These are phyloP conservation scores for Parazoanthus swiftii DNA, from an alignment of 92 coral and sea anemone genomes.

Conservation along the genomic window DNA sequence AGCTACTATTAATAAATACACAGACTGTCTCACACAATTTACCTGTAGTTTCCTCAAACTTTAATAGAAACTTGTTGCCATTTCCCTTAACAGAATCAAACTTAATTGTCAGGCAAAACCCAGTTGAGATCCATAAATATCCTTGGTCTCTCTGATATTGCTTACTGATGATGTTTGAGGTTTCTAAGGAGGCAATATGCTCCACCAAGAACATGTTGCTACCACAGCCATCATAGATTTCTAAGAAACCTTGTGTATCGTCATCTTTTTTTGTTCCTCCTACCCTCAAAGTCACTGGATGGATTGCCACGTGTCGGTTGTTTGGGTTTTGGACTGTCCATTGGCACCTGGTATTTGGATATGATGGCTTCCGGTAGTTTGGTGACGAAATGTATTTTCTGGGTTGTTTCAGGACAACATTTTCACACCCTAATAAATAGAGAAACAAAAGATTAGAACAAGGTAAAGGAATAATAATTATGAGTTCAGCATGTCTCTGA, in stretches of 20 bases:
- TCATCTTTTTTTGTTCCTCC: conserved; percentile 62
- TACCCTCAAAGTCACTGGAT: conserved; percentile 42
- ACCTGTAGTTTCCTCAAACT: conserved; percentile 44
- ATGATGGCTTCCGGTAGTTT: conserved; percentile 48
- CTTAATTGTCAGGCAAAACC: conserved; percentile 59
- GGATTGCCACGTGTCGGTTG: conserved; percentile 51
- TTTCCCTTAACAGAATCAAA: conserved; percentile 55
- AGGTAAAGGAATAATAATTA: background rate
- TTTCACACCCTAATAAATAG: conserved; percentile 43
- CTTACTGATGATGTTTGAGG: background rate
- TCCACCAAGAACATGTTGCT: conserved; percentile 65
- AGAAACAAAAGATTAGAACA: background rate
- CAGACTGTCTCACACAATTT: no score
- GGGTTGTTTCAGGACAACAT: conserved; percentile 12
- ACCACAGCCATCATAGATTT: conserved; percentile 79
- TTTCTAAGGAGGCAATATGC: conserved; percentile 51
- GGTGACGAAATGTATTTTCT: conserved; percentile 55
- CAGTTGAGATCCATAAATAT: conserved; percentile 77
- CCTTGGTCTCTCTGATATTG: conserved; percentile 23
- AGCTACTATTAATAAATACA: background rate
- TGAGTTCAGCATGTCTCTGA: background rate
- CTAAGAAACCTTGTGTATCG: conserved; percentile 57
- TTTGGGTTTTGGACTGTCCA: conserved; percentile 57
- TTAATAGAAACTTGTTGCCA: conserved; percentile 49
- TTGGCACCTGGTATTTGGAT: conserved; percentile 43